Evolutionary conservation across 2,888 invertebrate genomes (phyloP), one percentile per base, ranked within the genome.

Genomic region (Cactoblastis cactorum): DNA sequence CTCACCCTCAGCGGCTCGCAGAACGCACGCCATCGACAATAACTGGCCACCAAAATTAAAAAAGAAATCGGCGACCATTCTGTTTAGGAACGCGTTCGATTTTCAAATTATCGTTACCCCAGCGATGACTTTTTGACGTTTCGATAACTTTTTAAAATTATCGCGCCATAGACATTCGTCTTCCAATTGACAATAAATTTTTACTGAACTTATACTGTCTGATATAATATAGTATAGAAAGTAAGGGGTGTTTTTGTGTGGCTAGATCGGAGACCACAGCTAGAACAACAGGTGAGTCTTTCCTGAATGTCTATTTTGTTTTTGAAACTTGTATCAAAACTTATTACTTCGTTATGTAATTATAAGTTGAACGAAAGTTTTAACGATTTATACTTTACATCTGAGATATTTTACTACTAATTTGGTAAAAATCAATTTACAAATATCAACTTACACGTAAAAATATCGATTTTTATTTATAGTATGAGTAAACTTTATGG

Each of bases 121-220:
- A 58, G 67, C 59, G 53, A 75, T 77, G 74, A 66, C 55, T 58
- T 68, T 73, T 73, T 71, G 71, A 72, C 71, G 62, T 57, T 54
- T 37, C 28, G 35, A 47, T 43, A 58, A 53, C 54, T 54, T 52
- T 43, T 58, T 50, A 38, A 54, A 59, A 53, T 51, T 51, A 45
- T 35, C 50, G 53, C 50, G 50, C 12, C 51, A 37, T 56, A 56
- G 59, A 59, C 59, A 61, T 45, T 47, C 47, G 39, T 50, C 56
- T 56, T 56, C 54, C 55, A 52, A 52, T 63, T 57, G 53, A 63
- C 54, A 58, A 59, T 60, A 61, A 59, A 54, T 59, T 54, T 52
- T 45, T 51, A 49, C 52, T 57, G 54, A 37, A 53, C 52, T 54
- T 48, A 52, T 54, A 45, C 48, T 33, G 33, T 34, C 43, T 45